Percentiles rank a stretch among this genome's conserved stretches.
phyloP scores from a whole-genome alignment of 1,140 invertebrate species.

The Lepidostoma basale region DNA sequence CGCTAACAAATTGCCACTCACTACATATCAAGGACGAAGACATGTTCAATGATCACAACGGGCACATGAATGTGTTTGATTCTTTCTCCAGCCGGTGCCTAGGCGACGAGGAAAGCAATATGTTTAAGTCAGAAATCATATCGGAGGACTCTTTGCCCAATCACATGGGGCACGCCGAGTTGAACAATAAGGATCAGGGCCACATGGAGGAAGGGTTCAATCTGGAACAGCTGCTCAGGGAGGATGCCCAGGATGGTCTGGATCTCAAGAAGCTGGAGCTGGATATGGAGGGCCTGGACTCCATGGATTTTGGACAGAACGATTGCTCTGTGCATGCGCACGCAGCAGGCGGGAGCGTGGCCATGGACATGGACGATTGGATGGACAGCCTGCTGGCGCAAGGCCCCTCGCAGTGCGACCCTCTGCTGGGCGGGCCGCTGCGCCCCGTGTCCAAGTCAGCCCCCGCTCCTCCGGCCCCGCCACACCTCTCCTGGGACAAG shows the following conservation, averaged over 20 bases:
- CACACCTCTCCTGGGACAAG: conserved; percentile 59
- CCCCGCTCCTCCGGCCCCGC: conserved; percentile 50
- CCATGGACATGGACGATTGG: conserved; percentile 55
- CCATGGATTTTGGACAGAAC: conserved; percentile 40
- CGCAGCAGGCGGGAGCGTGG: conserved; percentile 51
- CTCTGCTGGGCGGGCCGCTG: conserved; percentile 55
- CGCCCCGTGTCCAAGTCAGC: conserved; percentile 52
- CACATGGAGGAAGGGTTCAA: conserved; percentile 41
- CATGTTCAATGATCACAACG: conserved; percentile 34
- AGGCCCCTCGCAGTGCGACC: conserved; percentile 56
- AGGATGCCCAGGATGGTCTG: conserved; percentile 51
- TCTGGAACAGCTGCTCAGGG: conserved; percentile 37
- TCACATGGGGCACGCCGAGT: conserved; percentile 20
- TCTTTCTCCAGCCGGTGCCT: conserved; percentile 25
- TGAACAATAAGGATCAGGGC: conserved; percentile 29
- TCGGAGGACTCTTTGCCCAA: conserved; percentile 25
- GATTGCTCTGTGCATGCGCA: conserved; percentile 30
- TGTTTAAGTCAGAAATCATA: conserved; percentile 35
- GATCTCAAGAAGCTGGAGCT: conserved; percentile 55
- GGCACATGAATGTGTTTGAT: conserved; percentile 29
- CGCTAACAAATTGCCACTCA: conserved; percentile 35
- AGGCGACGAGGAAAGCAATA: conserved; percentile 30
- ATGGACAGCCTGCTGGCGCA: conserved; percentile 55
- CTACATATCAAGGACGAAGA: conserved; percentile 28
- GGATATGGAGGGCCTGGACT: conserved; percentile 49